Conservation (phyloP, 2,888 invertebrate species). For the Trachelus iudaicus region DNA sequence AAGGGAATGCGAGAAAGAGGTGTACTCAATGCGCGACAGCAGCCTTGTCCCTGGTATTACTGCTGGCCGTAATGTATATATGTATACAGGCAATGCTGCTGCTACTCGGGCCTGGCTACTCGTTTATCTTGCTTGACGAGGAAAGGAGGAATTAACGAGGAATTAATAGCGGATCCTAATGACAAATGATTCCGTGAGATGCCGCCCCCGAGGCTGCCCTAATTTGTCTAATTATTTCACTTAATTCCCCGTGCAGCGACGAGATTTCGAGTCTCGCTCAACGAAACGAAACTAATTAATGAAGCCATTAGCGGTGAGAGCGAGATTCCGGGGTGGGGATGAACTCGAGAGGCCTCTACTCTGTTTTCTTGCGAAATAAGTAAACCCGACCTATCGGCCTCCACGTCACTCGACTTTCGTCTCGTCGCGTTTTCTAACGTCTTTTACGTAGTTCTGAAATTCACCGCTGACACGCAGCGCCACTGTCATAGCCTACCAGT, state of each 20-base stretch:
- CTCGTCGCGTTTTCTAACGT: not conserved
- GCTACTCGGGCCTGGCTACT: slow-evolving; percentile 43
- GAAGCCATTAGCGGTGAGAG: slow-evolving; percentile 53
- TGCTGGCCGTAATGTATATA: slow-evolving; percentile 7
- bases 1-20: not conserved
- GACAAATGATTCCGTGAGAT: slow-evolving; percentile 61
- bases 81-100: slow-evolving; percentile 21
- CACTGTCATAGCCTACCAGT: not conserved
- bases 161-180: slow-evolving; percentile 65
- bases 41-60: not conserved
- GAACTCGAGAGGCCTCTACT: not conserved
- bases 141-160: slow-evolving; percentile 66
- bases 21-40: slow-evolving; percentile 3
- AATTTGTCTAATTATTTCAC: slow-evolving; percentile 66
- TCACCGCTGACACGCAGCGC: slow-evolving; percentile 8
- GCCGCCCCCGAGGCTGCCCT: slow-evolving; percentile 51
- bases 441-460: slow-evolving; percentile 3
- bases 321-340: not conserved
- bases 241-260: slow-evolving; percentile 59
- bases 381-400: not conserved
- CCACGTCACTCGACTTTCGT: not conserved
- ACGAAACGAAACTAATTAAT: slow-evolving; percentile 64
- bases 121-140: slow-evolving; percentile 66
- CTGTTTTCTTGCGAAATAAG: not conserved
- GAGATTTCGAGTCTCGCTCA: slow-evolving; percentile 58